Conservation (phyloP, 2,888 invertebrate genomes). For the Brachypalpus laphriformis region DNA sequence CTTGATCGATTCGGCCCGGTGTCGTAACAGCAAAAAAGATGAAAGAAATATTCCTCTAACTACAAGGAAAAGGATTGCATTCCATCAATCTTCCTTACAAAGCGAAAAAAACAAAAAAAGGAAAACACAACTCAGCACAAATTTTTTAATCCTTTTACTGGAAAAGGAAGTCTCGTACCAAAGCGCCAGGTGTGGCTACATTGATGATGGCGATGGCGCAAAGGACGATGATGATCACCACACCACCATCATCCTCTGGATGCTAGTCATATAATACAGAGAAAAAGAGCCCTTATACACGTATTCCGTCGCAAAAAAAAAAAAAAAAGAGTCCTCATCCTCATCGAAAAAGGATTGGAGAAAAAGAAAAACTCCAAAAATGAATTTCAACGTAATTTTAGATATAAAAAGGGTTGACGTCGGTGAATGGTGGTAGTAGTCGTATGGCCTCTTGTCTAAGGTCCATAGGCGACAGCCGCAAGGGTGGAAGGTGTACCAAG, state of each 20-base stretch:
- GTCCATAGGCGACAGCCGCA: slow-evolving; percentile 20
- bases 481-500: slow-evolving; percentile 50
- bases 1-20: slow-evolving; percentile 59
- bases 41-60: slow-evolving; percentile 43
- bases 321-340: slow-evolving; percentile 2
- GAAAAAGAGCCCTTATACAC: slow-evolving; percentile 36
- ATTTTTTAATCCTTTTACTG: slow-evolving; percentile 66
- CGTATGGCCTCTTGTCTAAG: slow-evolving; percentile 32
- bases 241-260: slow-evolving; percentile 48
- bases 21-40: slow-evolving; percentile 27
- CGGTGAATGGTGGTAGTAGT: slow-evolving; percentile 32
- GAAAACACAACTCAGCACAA: slow-evolving; percentile 18
- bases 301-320: neutral
- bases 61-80: slow-evolving; percentile 64
- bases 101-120: slow-evolving; percentile 2
- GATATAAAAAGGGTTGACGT: slow-evolving; percentile 67
- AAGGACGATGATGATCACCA: slow-evolving; percentile 45
- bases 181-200: slow-evolving; percentile 65
- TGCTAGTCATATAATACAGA: slow-evolving; percentile 13
- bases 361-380: slow-evolving; percentile 50
- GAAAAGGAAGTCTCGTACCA: slow-evolving; percentile 70
- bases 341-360: slow-evolving; percentile 46
- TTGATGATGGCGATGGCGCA: slow-evolving; percentile 49
- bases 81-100: slow-evolving; percentile 53
- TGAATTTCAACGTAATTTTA: slow-evolving; percentile 3